phyloP scores from a whole-genome alignment of 2,888 invertebrate genomes.

The Atrina japonica region DNA sequence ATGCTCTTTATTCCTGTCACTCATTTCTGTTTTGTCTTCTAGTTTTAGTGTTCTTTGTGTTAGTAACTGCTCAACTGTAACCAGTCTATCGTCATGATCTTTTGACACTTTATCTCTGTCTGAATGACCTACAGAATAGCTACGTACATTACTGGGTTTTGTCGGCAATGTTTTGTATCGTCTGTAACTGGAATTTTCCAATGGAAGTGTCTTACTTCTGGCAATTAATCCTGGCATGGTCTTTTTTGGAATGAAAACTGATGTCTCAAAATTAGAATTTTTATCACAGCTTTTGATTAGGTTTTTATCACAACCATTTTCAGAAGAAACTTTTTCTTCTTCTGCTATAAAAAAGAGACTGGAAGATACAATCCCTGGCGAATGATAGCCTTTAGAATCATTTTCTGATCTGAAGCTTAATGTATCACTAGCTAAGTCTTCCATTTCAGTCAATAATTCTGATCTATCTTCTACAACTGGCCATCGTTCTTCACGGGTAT shows the following conservation, averaged over 20 bases:
- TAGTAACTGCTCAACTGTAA: not conserved
- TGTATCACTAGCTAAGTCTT: slow-evolving; percentile 46
- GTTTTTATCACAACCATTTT: slow-evolving; percentile 46
- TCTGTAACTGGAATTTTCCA: slow-evolving; percentile 48
- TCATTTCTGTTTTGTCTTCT: too few species aligned
- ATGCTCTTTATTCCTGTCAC: too few species aligned
- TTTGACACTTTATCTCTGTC: slow-evolving; percentile 7
- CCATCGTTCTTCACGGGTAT: slow-evolving; percentile 86
- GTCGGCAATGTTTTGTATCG: slow-evolving; percentile 55
- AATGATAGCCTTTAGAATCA: slow-evolving; percentile 21
- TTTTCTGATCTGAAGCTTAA: slow-evolving; percentile 37
- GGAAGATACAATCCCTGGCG: slow-evolving; percentile 37
- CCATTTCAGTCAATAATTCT: slow-evolving; percentile 52
- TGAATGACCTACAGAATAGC: slow-evolving; percentile 29
- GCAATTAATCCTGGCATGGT: too few species aligned
- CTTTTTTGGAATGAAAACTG: slow-evolving; percentile 30
- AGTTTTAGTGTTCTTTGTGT: too few species aligned
- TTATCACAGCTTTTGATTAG: slow-evolving; percentile 39
- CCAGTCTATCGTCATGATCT: slow-evolving; percentile 2
- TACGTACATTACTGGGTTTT: slow-evolving; percentile 50
- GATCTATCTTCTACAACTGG: slow-evolving; percentile 68
- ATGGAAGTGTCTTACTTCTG: slow-evolving; percentile 59
- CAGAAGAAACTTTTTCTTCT: slow-evolving; percentile 46
- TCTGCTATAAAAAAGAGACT: slow-evolving; percentile 68
- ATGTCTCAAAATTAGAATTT: slow-evolving; percentile 36